These are phyloP conservation scores for Pristionchus japonicus DNA, from an alignment of 2,888 invertebrate genomes.

Conservation along the genomic window DNA sequence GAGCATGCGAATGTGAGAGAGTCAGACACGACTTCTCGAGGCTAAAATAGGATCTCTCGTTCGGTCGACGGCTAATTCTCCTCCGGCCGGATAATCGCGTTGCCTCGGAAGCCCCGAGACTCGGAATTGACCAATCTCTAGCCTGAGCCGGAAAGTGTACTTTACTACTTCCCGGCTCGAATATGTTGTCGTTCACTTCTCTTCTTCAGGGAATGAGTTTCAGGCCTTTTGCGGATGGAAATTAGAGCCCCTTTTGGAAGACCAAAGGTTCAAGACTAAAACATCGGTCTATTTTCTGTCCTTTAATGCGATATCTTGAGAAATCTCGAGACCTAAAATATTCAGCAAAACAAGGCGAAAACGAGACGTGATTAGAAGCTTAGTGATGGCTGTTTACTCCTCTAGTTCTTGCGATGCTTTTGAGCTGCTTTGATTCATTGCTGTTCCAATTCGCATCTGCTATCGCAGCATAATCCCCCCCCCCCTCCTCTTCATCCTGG, in stretches of 20 bases:
- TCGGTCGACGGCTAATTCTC: background rate
- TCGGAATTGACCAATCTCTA: background rate
- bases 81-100: background rate
- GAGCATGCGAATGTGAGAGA: background rate
- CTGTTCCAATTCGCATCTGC: background rate
- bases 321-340: no score
- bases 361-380: slow-evolving; percentile 13
- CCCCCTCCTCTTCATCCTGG: no score
- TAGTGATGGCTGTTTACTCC: background rate
- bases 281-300: no score
- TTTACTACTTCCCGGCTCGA: background rate
- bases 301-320: background rate
- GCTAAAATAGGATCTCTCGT: background rate
- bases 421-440: background rate
- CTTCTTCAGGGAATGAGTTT: background rate
- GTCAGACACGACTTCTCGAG: background rate
- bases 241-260: background rate
- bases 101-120: slow-evolving; percentile 10
- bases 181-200: background rate
- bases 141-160: background rate
- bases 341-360: background rate
- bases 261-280: background rate
- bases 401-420: background rate
- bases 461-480: background rate
- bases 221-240: background rate